A percentile compares a stretch with the other conserved stretches of the same genome.
Conservation (phyloP, 2,797 vertebrate species). For the Gorsachius magnificus region DNA sequence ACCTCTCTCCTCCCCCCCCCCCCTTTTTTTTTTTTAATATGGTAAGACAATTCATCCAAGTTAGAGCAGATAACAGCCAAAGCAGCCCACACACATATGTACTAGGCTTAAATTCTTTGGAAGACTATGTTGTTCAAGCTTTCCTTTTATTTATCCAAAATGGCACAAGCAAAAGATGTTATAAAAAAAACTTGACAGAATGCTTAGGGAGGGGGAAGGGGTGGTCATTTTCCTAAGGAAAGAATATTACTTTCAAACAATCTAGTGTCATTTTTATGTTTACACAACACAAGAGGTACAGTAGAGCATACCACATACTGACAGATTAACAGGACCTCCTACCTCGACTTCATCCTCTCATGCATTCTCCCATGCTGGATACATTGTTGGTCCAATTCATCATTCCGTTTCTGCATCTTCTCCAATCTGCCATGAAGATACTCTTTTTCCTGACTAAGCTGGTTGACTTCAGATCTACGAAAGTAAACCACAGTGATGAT, state of each 20-base stretch:
- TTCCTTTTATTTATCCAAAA: slow-evolving; percentile 51
- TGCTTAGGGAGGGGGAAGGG: background rate
- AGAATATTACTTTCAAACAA: background rate
- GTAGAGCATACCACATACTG: background rate
- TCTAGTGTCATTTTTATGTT: background rate
- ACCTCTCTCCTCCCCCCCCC: background rate
- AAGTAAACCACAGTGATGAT: slow-evolving; percentile 58
- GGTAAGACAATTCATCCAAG: slow-evolving; percentile 50
- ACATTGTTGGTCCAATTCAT: slow-evolving; percentile 89
- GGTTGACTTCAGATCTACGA: slow-evolving; percentile 82
- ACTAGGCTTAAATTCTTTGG: slow-evolving; percentile 47
- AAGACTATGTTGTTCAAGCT: slow-evolving; percentile 45
- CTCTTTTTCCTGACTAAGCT: slow-evolving; percentile 85
- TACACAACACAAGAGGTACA: background rate
- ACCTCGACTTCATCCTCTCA: slow-evolving; percentile 93
- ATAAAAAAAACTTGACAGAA: slow-evolving; percentile 30
- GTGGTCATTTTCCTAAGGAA: background rate
- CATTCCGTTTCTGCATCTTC: slow-evolving; percentile 84
- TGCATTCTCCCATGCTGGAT: slow-evolving; percentile 91
- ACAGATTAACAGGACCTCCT: slow-evolving; percentile 45
- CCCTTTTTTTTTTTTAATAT: background rate
- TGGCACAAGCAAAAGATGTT: slow-evolving; percentile 23
- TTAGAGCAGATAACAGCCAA: slow-evolving; percentile 49
- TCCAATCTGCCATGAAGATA: slow-evolving; percentile 82
- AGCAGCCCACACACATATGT: slow-evolving; percentile 59